Evolutionary conservation across 2,888 invertebrate species (phyloP).

Genomic region (Kryphioiulus occultus): DNA sequence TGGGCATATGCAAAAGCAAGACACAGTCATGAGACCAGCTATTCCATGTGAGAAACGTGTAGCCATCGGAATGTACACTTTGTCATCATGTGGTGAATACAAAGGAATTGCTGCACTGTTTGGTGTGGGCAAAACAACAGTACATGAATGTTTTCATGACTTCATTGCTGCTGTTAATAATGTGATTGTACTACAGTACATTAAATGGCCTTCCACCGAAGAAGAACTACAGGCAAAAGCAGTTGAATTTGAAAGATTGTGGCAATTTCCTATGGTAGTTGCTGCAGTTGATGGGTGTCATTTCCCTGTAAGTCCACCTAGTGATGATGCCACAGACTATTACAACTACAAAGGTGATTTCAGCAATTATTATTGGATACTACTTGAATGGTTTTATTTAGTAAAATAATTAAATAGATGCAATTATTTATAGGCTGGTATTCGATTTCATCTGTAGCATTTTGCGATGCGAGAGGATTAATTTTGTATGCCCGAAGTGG

Average conservation of each 20-base stretch:
- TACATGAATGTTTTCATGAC: not conserved
- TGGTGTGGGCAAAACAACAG: not conserved
- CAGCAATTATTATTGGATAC: not conserved
- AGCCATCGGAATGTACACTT: not conserved
- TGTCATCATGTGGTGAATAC: not conserved
- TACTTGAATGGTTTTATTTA: not conserved
- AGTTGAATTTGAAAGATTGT: not conserved
- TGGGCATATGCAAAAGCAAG: not conserved
- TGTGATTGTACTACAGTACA: not conserved
- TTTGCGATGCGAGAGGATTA: not conserved
- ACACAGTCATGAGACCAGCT: not conserved
- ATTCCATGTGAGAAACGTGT: not conserved
- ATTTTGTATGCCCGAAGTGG: not conserved
- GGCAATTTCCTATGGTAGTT: not conserved
- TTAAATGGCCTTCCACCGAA: not conserved
- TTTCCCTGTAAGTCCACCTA: not conserved
- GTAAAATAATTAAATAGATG: not conserved
- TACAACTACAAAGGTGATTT: not conserved
- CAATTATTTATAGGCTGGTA: not conserved
- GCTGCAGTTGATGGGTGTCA: not conserved
- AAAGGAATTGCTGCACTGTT: not conserved
- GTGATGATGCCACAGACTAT: not conserved
- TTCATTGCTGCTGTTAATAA: not conserved
- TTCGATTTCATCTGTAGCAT: not conserved
- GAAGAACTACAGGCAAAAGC: not conserved